These are phyloP conservation scores for Tylochromis polylepis DNA, from an alignment of 2,113 vertebrate genomes.

Conservation along the genomic window DNA sequence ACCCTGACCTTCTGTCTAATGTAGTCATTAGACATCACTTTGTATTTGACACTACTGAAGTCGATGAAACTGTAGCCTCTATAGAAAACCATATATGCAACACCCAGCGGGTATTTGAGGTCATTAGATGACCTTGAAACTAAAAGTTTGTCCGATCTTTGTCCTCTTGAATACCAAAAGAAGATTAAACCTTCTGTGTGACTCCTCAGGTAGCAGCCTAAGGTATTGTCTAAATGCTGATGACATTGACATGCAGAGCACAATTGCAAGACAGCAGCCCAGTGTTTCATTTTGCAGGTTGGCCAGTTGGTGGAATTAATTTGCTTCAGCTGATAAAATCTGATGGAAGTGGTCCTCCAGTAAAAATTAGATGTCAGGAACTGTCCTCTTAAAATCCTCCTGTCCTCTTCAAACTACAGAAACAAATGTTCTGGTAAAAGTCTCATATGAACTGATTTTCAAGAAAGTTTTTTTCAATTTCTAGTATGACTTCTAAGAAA, in stretches of 20 bases:
- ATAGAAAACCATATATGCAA: not conserved
- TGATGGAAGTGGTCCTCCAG: not conserved
- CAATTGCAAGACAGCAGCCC: constrained; percentile 11
- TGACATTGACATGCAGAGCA: constrained; percentile 6
- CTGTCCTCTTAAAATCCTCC: not conserved
- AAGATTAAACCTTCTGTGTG: not conserved
- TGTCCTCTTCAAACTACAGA: not conserved
- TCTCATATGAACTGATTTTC: not conserved
- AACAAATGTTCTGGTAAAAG: not conserved
- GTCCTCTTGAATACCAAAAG: not conserved
- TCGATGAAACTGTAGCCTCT: not conserved
- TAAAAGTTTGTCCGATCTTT: not conserved
- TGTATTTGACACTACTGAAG: not conserved
- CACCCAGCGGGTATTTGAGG: not conserved
- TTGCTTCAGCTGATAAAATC: constrained; percentile 14
- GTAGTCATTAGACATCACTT: not conserved
- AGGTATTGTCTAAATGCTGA: constrained; percentile 9
- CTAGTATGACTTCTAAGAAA: not conserved
- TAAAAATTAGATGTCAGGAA: not conserved
- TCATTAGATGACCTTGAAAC: not conserved
- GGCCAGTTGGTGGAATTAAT: constrained; percentile 28
- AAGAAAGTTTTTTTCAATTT: not conserved
- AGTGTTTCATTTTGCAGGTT: constrained; percentile 21
- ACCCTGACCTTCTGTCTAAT: not conserved
- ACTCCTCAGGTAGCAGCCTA: not conserved